phyloP scores from a whole-genome alignment of 2,888 invertebrate species.

The Nomada lathburiana region DNA sequence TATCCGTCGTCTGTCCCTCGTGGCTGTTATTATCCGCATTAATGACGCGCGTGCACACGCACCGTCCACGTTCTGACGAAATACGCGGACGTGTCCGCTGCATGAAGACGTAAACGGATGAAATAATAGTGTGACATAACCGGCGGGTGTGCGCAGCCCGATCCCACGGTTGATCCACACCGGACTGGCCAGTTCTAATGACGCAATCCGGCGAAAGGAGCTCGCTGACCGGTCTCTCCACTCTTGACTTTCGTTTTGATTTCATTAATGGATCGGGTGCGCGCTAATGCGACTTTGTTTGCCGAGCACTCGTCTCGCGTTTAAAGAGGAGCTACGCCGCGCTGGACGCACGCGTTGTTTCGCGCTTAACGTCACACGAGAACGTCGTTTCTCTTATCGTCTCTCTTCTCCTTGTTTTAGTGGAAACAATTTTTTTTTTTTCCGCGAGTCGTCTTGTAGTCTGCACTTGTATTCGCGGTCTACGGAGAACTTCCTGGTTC shows the following conservation, averaged over 20 bases:
- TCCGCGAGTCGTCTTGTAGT: too few relatives aligned
- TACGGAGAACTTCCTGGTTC: too few relatives aligned
- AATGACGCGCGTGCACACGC: slow-evolving; percentile 57
- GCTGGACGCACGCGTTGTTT: slow-evolving; percentile 71
- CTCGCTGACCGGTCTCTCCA: slow-evolving; percentile 18
- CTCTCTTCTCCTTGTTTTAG: slow-evolving; percentile 17
- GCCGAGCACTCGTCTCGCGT: slow-evolving; percentile 78
- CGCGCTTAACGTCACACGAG: slow-evolving; percentile 65
- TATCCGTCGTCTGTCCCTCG: slow-evolving; percentile 64
- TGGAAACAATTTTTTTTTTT: slow-evolving; percentile 1
- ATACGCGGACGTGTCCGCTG: slow-evolving; percentile 37
- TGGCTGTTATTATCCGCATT: slow-evolving; percentile 70
- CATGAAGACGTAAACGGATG: slow-evolving; percentile 65
- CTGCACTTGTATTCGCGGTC: not conserved
- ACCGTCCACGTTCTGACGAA: slow-evolving; percentile 62
- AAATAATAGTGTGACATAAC: slow-evolving; percentile 71
- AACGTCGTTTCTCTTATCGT: slow-evolving; percentile 34
- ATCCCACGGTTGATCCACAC: slow-evolving; percentile 63
- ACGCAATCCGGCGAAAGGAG: slow-evolving; percentile 66
- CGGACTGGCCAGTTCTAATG: slow-evolving; percentile 50
- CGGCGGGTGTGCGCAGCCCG: slow-evolving; percentile 45
- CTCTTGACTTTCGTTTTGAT: slow-evolving; percentile 74
- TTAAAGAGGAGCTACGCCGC: slow-evolving; percentile 71
- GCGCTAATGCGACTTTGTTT: slow-evolving; percentile 79
- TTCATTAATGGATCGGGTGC: slow-evolving; percentile 81